Base-by-base conservation (phyloP, 2,113 vertebrate species). In the Carlito syrichta region DNA sequence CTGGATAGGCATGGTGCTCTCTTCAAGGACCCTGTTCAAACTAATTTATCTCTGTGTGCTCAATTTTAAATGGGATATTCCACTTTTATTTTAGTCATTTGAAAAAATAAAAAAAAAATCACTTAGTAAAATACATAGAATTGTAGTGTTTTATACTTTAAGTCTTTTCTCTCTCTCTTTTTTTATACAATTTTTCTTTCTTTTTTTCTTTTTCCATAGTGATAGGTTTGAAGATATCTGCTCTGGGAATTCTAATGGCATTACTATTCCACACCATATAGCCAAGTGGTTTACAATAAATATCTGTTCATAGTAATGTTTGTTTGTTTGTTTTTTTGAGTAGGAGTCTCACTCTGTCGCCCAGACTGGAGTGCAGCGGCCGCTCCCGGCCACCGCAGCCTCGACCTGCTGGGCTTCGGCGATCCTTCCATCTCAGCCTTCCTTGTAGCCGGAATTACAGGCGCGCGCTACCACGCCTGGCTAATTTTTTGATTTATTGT, bases 251-350 rank as follows among this genome's bases (percentile, higher is more conserved):
- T 85, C 16, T 88, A 45, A 43, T 82, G 54, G 5, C 9, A 66
- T 62, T 86, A 60, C 84, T 68, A 89, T 66, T 96, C 30, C 82
- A 63, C 40, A 78, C 35, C 62, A 68, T 73, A 50, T 22, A 89
- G 45, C 6, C 62, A 87, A 40, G 8, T 45, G 23, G 40, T 40
- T 90, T 88, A 69, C 30, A 81, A 30, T 40, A 88, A 66, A 43
- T 84, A 82, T 60, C 79, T 85, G 7, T n/a, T 89, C 60, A 91
- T 68, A n/a, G n/a, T n/a, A n/a, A n/a, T n/a, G n/a, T n/a, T n/a
- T n/a, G n/a, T n/a, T n/a, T n/a, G n/a, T n/a, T n/a, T n/a, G n/a
- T n/a, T n/a, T n/a, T n/a, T n/a, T n/a, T n/a, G n/a, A n/a, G n/a
- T n/a, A n/a, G n/a, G n/a, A n/a, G n/a, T n/a, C n/a, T n/a, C n/a